Conservation (phyloP, 2,113 vertebrate genomes). For the Columbina picui region DNA sequence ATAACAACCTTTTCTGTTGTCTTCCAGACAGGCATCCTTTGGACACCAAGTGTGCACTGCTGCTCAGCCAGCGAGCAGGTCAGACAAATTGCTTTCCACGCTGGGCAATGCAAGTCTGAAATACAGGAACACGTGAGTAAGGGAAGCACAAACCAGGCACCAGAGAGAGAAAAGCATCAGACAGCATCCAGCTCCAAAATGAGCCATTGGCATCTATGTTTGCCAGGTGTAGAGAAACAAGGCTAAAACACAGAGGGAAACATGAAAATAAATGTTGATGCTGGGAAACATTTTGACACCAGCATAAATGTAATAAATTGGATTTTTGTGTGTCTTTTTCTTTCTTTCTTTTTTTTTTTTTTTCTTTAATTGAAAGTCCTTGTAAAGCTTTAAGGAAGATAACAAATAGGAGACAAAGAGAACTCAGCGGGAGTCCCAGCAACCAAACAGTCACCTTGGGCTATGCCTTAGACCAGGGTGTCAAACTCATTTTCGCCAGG, state of each 20-base stretch:
- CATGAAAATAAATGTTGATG: neutral
- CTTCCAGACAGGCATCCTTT: neutral
- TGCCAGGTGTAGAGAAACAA: neutral
- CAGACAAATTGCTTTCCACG: neutral
- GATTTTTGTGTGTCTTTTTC: neutral
- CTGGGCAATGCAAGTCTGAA: neutral
- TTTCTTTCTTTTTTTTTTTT: neutral
- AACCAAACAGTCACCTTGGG: neutral
- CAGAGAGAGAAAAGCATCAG: neutral
- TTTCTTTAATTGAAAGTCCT: neutral
- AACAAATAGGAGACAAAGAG: neutral
- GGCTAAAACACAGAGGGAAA: neutral
- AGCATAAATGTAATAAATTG: neutral
- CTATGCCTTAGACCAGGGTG: neutral
- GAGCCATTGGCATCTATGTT: neutral
- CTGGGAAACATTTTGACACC: neutral
- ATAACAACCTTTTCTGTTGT: neutral
- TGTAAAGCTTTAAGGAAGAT: neutral
- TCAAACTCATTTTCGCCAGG: too few species aligned
- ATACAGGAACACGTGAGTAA: neutral
- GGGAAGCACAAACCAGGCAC: neutral
- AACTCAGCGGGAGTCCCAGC: neutral
- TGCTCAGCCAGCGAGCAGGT: neutral
- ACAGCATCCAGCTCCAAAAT: neutral
- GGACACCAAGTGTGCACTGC: neutral